Conservation (phyloP, 2,797 vertebrate genomes). For the Chlorospingus semifuscus region DNA sequence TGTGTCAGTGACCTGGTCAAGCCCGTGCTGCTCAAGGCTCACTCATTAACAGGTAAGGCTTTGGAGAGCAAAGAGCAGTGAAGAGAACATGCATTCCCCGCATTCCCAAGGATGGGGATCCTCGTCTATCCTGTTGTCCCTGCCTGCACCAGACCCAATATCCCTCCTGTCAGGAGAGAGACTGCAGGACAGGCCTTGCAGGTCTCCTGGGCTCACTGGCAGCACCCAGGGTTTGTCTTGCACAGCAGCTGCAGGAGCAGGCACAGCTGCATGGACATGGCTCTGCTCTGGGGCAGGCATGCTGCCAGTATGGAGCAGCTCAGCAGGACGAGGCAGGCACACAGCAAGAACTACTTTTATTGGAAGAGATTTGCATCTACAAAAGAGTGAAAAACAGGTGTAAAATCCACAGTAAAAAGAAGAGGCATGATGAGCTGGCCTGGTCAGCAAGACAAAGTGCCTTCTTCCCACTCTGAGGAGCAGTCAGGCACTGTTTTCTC, state of each 20-base stretch:
- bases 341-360: constrained; percentile 66
- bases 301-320: not conserved
- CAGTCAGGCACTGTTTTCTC: not conserved
- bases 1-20: not conserved
- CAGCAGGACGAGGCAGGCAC: not conserved
- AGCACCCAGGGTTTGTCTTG: not conserved
- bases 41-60: constrained; percentile 40
- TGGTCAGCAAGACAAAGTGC: not conserved
- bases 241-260: rapidly evolving
- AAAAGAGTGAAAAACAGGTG: constrained; percentile 68
- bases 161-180: not conserved
- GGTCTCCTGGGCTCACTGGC: not conserved
- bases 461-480: not conserved
- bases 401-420: constrained; percentile 65
- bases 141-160: rapidly evolving
- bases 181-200: not conserved
- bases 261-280: rapidly evolving
- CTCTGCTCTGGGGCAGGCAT: rapidly evolving
- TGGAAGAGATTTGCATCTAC: constrained; percentile 63
- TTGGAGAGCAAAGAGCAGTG: not conserved
- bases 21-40: not conserved
- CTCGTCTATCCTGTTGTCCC: not conserved
- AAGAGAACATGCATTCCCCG: not conserved
- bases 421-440: not conserved
- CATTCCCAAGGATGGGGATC: not conserved